These are phyloP conservation scores for Drosophila ambigua DNA, from an alignment of 1,140 invertebrate genomes.

Conservation along the genomic window DNA sequence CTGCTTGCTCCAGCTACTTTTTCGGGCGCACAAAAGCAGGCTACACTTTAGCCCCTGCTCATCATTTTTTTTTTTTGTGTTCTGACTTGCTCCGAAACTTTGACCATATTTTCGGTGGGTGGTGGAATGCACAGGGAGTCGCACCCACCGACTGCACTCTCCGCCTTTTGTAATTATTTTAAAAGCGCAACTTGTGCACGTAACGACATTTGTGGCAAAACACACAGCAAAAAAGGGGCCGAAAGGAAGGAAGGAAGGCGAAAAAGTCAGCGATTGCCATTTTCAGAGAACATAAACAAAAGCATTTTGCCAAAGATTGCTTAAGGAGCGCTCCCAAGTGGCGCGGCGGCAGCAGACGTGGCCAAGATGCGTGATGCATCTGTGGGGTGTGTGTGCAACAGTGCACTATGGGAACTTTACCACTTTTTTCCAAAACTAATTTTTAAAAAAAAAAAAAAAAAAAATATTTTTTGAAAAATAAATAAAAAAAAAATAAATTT, in stretches of 20 bases:
- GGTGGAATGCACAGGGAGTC: not conserved
- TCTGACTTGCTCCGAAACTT: constrained; percentile 42
- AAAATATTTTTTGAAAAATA: too few relatives aligned
- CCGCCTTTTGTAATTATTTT: constrained; percentile 75
- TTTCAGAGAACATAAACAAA: constrained; percentile 75
- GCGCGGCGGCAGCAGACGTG: not conserved
- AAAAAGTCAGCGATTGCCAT: constrained; percentile 72
- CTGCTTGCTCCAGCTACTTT: not conserved
- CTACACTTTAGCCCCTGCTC: constrained; percentile 47
- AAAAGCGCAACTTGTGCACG: constrained; percentile 81
- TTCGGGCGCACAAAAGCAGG: constrained; percentile 57
- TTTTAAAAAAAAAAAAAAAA: too few relatives aligned
- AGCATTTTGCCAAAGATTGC: constrained; percentile 50
- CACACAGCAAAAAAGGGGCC: constrained; percentile 11
- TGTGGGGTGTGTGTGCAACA: constrained; percentile 32
- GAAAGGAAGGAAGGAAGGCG: constrained; percentile 33
- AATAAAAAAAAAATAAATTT: too few relatives aligned
- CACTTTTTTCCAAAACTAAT: too few relatives aligned
- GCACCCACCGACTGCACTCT: constrained; percentile 18
- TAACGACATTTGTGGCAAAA: constrained; percentile 74
- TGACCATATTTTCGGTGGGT: constrained; percentile 46
- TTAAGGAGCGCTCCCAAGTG: constrained; percentile 8
- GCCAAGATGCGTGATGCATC: constrained; percentile 26
- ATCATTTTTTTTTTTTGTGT: constrained; percentile 4
- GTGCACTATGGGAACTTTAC: too few relatives aligned